Base-by-base conservation (phyloP, 2,113 vertebrate genomes). In the Heliornis fulica region DNA sequence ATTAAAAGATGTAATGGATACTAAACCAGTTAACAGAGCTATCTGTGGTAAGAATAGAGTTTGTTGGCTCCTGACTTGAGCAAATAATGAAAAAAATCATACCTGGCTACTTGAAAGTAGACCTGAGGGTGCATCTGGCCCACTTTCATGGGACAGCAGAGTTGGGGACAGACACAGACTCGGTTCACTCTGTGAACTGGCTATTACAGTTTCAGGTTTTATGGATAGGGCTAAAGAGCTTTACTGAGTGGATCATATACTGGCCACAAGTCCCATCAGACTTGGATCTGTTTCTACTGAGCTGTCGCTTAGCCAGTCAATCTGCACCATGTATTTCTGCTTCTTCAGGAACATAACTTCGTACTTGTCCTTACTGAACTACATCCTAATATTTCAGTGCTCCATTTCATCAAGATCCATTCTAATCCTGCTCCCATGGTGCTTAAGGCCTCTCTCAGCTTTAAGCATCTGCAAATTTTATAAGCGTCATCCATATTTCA, bases 401-500 rank as follows among this genome's bases (percentile, higher is more conserved):
- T 83, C 32, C 8, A 4, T 63, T 91, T 80, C 54, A 72, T 74
- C 75, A 65, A 54, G 63, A 88, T 93, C 79, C 59, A 50, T 71
- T 88, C 63, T 86, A 91, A 83, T 80, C 82, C 88, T 48, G 25
- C 75, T 90, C 63, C 53, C 43, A 22, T 10, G 21, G 31, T 76
- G 87, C 74, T 87, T 94, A 89, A 91, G 90, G 53, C 40, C 19
- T 94, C 78, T 65, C 74, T 45, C 40, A 76, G 70, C 48, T 76
- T 93, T 88, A 87, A 91, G 63, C 61, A 69, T 65, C 53, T 94
- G 90, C 57, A 94, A 87, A 88, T 94, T 95, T 93, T 85, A 96
- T 93, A 93, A 90, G 92, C 54, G 61, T 77, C 75, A 93, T 96
- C 71, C 86, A 94, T 96, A 93, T 92, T 93, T 95, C 90, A 96